phyloP scores from a whole-genome alignment of 2,797 vertebrate genomes.

The Neosilurus mollespiculum region DNA sequence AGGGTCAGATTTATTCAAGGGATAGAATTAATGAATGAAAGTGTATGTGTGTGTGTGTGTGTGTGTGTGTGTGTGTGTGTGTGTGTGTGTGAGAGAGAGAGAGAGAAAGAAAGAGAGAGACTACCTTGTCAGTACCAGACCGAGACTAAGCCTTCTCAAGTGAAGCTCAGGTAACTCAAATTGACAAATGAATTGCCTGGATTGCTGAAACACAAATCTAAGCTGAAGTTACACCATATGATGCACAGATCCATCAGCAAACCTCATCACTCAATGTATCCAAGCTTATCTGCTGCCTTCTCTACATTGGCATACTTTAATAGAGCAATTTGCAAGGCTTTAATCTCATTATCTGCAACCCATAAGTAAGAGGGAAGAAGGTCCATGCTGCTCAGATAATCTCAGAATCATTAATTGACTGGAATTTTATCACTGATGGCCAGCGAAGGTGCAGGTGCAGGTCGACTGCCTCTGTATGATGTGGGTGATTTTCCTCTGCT shows the following conservation, averaged over 20 bases:
- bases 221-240: not conserved
- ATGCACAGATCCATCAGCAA: constrained; percentile 12
- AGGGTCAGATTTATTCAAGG: too few relatives aligned
- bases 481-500: not conserved
- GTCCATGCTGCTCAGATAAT: constrained; percentile 21
- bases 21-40: too few relatives aligned
- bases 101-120: too few relatives aligned
- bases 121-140: not conserved
- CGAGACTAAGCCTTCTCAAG: not conserved
- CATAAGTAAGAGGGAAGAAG: not conserved
- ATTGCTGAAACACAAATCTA: not conserved
- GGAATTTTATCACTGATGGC: constrained; percentile 5
- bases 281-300: constrained; percentile 7
- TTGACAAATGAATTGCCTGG: not conserved
- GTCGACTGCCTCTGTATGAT: constrained; percentile 15
- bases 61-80: too few relatives aligned
- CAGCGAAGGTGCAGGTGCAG: constrained; percentile 35
- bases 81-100: too few relatives aligned
- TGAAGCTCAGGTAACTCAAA: not conserved
- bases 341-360: constrained; percentile 36
- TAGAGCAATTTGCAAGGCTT: constrained; percentile 8
- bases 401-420: constrained; percentile 23
- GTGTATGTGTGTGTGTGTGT: too few relatives aligned
- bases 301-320: constrained; percentile 30
- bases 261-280: not conserved